Base-by-base conservation (phyloP, 2,113 vertebrate species). In the Neodontobutis hainanensis region DNA sequence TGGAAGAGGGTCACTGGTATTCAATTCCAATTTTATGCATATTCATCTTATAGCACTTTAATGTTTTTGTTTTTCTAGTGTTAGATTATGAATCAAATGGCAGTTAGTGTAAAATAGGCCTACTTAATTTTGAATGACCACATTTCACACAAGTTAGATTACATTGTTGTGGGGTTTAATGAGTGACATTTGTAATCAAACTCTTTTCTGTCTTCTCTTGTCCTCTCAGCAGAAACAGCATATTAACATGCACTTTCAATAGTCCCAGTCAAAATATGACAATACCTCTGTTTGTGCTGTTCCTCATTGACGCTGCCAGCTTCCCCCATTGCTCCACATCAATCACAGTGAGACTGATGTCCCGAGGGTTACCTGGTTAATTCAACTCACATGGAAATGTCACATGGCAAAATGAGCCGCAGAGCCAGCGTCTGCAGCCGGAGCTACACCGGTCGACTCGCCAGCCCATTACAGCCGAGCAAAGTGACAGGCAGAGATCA, bases 401-500 rank as follows among this genome's bases (percentile, higher is more conserved):
- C 19, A 27, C 11, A 56, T 43, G 15, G 36, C 52, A 55, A 68
- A 65, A 72, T 61, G 63, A 76, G 61, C 57, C 60, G 11, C 42
- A 51, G 8, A 27, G 68, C 19, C 60, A 10, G 61, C 11, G 42
- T 70, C 53, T 79, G 57, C 50, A 68, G 62, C 19, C 19, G 55
- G 53, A 77, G 73, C 67, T 73, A 64, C 59, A 35, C 16, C 35
- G 65, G 65, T 12, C 66, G 61, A 81, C 75, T 57, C 47, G 32
- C 11, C 19, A 1, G 45, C 46, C 65, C 56, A 67, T 70, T 66
- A 76, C 51, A 73, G 74, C 55, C 12, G 59, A 77, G 71, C 16
- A 15, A 65, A 79, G 70, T 80, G 81, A 83, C 79, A 78, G 64
- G 51, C 61, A 11, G 44, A 66, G 69, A 77, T 73, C 77, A 75